Percentiles rank a stretch among this genome's conserved stretches.
phyloP scores from a whole-genome alignment of 2,797 vertebrate genomes.

The Manis crassicaudata region DNA sequence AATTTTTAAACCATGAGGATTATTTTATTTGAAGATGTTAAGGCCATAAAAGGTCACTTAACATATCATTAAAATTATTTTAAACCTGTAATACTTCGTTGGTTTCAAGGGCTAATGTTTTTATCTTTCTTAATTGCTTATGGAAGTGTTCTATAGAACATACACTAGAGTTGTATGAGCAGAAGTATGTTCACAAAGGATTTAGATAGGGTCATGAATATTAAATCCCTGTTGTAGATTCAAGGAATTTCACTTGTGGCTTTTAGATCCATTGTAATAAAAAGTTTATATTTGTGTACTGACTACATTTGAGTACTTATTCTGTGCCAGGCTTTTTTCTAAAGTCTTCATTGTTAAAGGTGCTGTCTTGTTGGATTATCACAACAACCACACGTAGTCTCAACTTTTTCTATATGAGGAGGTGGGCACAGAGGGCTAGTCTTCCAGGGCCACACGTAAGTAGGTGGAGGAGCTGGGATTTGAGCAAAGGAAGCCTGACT shows the following conservation, averaged over 20 bases:
- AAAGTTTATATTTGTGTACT: background rate
- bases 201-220: background rate
- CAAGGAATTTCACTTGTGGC: background rate
- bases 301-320: background rate
- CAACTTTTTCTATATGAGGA: background rate
- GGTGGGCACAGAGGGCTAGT: background rate
- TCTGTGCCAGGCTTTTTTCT: background rate
- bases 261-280: constrained; percentile 16
- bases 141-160: background rate
- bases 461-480: background rate
- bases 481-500: background rate
- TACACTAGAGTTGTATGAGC: background rate
- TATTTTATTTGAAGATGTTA: constrained; percentile 25
- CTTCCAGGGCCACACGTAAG: background rate
- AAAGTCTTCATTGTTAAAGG: background rate
- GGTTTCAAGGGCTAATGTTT: constrained; percentile 15
- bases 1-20: constrained; percentile 2
- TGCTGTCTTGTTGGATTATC: background rate
- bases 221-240: constrained; percentile 20
- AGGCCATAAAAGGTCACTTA: background rate
- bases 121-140: background rate
- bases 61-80: constrained; percentile 8
- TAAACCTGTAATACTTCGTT: background rate
- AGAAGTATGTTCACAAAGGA: constrained; percentile 7
- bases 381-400: background rate